Conservation (phyloP, 2,888 invertebrate genomes). For the Stramonita haemastoma region DNA sequence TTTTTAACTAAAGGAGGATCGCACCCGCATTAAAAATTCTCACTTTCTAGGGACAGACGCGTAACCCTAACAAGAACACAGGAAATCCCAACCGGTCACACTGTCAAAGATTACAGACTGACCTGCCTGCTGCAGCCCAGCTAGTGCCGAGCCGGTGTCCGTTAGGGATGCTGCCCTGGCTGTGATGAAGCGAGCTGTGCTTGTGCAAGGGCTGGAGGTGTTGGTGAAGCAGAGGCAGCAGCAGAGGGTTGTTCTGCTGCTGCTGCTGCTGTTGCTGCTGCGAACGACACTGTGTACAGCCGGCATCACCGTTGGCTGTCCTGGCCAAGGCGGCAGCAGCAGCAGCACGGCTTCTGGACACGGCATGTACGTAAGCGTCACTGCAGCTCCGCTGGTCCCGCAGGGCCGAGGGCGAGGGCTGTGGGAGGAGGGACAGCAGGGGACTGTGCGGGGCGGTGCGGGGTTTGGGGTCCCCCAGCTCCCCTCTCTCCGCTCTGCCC, state of each 20-base stretch:
- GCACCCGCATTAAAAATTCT: too few species aligned
- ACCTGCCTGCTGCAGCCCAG: not conserved
- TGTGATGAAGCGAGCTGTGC: not conserved
- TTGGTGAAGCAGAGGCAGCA: not conserved
- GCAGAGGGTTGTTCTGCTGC: not conserved
- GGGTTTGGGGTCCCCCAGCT: not conserved
- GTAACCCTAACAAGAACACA: too few species aligned
- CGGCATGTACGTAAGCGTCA: conserved; percentile 14
- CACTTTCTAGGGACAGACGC: too few species aligned
- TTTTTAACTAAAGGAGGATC: too few species aligned
- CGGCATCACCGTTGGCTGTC: not conserved
- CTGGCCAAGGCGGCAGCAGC: not conserved
- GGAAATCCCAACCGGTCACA: too few species aligned
- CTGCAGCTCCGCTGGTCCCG: not conserved
- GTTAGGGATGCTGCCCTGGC: not conserved
- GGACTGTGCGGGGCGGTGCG: not conserved
- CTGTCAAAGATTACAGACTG: not conserved
- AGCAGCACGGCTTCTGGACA: conserved; percentile 22
- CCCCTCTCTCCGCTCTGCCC: not conserved
- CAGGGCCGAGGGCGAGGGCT: not conserved
- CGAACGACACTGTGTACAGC: not conserved
- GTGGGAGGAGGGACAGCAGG: not conserved
- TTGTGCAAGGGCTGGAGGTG: not conserved
- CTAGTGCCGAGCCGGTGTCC: not conserved
- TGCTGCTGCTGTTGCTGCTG: too few species aligned